Conservation (phyloP, 2,888 invertebrate species). For the Tanytarsus gracilentus region DNA sequence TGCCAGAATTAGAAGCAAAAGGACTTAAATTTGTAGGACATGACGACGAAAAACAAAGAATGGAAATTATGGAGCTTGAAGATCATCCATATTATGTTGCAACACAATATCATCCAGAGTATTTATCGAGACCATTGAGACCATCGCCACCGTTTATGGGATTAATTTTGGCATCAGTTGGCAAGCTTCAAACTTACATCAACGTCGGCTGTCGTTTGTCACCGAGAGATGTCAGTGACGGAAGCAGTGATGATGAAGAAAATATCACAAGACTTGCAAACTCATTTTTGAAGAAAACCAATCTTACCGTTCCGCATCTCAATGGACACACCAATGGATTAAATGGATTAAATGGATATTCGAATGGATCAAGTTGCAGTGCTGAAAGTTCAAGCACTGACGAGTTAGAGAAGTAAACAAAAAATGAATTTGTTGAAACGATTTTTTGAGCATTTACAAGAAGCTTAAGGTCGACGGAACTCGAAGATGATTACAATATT, state of each 20-base stretch:
- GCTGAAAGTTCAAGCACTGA: constrained; percentile 12
- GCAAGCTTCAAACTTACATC: constrained; percentile 64
- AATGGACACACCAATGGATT: constrained; percentile 5
- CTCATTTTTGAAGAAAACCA: not conserved
- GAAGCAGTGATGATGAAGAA: constrained; percentile 51
- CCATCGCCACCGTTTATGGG: constrained; percentile 96
- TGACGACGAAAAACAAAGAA: constrained; percentile 72
- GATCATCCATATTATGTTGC: constrained; percentile 88
- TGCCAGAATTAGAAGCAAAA: constrained; percentile 62
- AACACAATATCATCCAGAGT: constrained; percentile 98
- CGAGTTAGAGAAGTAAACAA: constrained; percentile 13
- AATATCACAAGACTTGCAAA: not conserved
- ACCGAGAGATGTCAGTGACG: constrained; percentile 64
- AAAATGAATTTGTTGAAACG: not conserved
- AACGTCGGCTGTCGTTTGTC: constrained; percentile 66
- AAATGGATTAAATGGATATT: not conserved
- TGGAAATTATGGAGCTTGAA: constrained; percentile 87
- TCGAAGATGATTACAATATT: too few relatives aligned
- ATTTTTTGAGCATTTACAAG: not conserved
- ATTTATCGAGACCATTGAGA: constrained; percentile 78
- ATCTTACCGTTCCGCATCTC: not conserved
- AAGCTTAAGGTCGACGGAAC: too few relatives aligned
- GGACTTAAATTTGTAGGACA: constrained; percentile 86
- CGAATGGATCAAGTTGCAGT: constrained; percentile 1
- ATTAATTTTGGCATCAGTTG: constrained; percentile 79